Evolutionary conservation across 23 tunicate genomes (phyloP).

Genomic region (Botrylloides violaceus): DNA sequence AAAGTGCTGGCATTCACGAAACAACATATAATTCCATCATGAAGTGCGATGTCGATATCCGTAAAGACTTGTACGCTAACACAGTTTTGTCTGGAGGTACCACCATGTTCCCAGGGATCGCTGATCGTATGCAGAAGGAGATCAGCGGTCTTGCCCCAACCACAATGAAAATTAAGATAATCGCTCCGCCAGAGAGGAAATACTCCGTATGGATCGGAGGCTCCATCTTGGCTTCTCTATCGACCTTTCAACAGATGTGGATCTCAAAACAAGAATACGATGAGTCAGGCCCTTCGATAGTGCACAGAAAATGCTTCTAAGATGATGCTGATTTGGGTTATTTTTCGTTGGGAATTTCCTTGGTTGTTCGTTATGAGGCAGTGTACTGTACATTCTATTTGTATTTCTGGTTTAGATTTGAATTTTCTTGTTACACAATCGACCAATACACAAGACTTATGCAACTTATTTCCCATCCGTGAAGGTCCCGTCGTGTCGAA

Average conservation of each 20-base stretch:
- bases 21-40: not conserved
- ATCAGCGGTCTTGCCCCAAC: not conserved
- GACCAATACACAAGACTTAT: not conserved
- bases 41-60: not conserved
- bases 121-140: not conserved
- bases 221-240: not conserved
- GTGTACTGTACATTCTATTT: not conserved
- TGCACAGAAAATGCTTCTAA: not conserved
- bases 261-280: not conserved
- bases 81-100: not conserved
- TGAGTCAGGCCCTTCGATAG: not conserved
- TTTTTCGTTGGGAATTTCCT: too few relatives aligned
- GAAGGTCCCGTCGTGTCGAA: too few relatives aligned
- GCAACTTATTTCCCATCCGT: too few relatives aligned
- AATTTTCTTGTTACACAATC: not conserved
- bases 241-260: not conserved
- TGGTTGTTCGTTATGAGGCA: not conserved
- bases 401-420: not conserved
- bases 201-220: not conserved
- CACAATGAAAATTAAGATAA: not conserved
- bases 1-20: not conserved
- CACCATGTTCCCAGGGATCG: not conserved
- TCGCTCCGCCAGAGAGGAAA: not conserved
- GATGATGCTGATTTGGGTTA: too few relatives aligned
- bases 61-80: not conserved